Evolutionary conservation across 2,888 invertebrate genomes (phyloP).

Genomic region (Apodemia duryi): DNA sequence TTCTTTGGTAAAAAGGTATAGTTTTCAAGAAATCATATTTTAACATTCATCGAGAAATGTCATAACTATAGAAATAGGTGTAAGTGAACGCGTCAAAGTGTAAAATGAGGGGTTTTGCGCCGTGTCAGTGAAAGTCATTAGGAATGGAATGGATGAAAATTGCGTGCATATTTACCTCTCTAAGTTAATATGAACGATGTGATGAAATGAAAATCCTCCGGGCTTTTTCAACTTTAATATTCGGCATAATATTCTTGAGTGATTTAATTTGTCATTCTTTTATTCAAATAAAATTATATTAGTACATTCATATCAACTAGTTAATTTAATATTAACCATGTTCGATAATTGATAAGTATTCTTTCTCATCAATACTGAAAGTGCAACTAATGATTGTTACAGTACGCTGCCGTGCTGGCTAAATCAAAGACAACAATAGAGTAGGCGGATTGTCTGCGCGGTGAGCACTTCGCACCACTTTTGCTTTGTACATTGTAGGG

Average conservation of each 20-base stretch:
- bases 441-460: conserved; percentile 58
- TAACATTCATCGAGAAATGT: conserved; percentile 66
- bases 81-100: conserved; percentile 79
- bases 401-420: conserved; percentile 38
- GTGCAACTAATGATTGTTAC: not conserved
- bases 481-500: conserved; percentile 66
- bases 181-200: conserved; percentile 67
- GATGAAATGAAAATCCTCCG: conserved; percentile 63
- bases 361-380: not conserved
- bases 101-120: conserved; percentile 78
- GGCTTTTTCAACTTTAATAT: conserved; percentile 46
- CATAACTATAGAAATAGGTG: conserved; percentile 69
- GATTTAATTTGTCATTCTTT: conserved; percentile 21
- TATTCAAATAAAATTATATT: not conserved
- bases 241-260: conserved; percentile 35
- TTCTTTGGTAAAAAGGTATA: conserved; percentile 36
- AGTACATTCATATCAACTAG: not conserved
- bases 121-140: conserved; percentile 78
- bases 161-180: conserved; percentile 74
- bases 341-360: not conserved
- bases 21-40: conserved; percentile 43
- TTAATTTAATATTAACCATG: not conserved
- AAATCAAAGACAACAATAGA: conserved; percentile 70
- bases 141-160: conserved; percentile 76
- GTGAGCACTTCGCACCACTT: conserved; percentile 69